These are phyloP conservation scores for Drepana falcataria DNA, from an alignment of 2,888 invertebrate genomes.

Conservation along the genomic window DNA sequence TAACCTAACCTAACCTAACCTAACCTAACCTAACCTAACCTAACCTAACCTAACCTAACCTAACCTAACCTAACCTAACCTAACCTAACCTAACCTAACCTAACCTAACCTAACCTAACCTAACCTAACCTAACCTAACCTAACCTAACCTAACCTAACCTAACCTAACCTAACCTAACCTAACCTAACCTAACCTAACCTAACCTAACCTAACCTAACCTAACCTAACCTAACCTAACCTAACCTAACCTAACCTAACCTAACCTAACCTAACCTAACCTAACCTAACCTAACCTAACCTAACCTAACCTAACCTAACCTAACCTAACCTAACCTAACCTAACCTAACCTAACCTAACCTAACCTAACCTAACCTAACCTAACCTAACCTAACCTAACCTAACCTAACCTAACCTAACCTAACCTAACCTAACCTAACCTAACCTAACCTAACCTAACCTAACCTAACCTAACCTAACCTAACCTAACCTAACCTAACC, in stretches of 20 bases:
- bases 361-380: constrained; percentile 18
- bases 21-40: constrained; percentile 13
- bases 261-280: constrained; percentile 19
- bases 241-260: constrained; percentile 17
- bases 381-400: constrained; percentile 18
- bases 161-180: constrained; percentile 21
- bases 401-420: constrained; percentile 21
- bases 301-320: constrained; percentile 18
- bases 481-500: constrained; percentile 23
- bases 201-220: constrained; percentile 20
- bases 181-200: constrained; percentile 20
- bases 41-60: constrained; percentile 12
- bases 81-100: constrained; percentile 12
- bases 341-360: constrained; percentile 19
- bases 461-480: constrained; percentile 24
- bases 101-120: constrained; percentile 12
- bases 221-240: constrained; percentile 19
- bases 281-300: constrained; percentile 16
- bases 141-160: constrained; percentile 22
- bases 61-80: constrained; percentile 12
- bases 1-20: constrained; percentile 14
- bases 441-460: constrained; percentile 22
- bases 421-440: constrained; percentile 22
- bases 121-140: constrained; percentile 18
- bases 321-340: constrained; percentile 21